These are phyloP conservation scores for Sebastes minor DNA, from an alignment of 2,797 vertebrate genomes.

Conservation along the genomic window DNA sequence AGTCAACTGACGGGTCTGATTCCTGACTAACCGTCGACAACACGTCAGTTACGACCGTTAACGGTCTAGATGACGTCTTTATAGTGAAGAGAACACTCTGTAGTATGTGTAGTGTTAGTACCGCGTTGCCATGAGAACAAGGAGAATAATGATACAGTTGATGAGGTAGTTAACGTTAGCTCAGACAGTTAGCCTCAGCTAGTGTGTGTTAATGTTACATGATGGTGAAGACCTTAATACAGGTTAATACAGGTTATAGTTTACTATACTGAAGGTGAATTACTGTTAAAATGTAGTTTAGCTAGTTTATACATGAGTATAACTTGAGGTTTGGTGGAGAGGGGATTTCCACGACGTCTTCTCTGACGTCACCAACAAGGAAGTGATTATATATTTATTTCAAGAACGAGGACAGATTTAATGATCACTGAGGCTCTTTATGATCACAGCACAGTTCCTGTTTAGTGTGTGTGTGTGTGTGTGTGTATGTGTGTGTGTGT, in stretches of 20 bases:
- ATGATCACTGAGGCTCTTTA: no score
- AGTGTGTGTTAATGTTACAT: not conserved
- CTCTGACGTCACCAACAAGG: not conserved
- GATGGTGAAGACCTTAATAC: not conserved
- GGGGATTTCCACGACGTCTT: not conserved
- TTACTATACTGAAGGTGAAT: not conserved
- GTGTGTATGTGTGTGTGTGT: no score
- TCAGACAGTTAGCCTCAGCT: not conserved
- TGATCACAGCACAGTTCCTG: no score
- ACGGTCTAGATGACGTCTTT: rapidly evolving
- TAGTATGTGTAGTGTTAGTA: rapidly evolving
- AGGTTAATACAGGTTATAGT: no score
- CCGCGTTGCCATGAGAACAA: not conserved
- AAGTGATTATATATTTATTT: not conserved
- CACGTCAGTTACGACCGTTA: not conserved
- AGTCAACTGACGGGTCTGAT: not conserved
- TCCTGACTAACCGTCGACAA: not conserved
- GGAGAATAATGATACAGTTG: not conserved
- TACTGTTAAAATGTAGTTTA: not conserved
- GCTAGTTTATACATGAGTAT: not conserved
- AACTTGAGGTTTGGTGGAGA: not conserved
- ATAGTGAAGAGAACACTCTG: rapidly evolving
- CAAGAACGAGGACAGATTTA: no score
- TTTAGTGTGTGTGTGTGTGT: no score
- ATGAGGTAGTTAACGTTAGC: not conserved